Evolutionary conservation across 2,113 vertebrate species (phyloP).

Genomic region (Trochalopteron elliotii): DNA sequence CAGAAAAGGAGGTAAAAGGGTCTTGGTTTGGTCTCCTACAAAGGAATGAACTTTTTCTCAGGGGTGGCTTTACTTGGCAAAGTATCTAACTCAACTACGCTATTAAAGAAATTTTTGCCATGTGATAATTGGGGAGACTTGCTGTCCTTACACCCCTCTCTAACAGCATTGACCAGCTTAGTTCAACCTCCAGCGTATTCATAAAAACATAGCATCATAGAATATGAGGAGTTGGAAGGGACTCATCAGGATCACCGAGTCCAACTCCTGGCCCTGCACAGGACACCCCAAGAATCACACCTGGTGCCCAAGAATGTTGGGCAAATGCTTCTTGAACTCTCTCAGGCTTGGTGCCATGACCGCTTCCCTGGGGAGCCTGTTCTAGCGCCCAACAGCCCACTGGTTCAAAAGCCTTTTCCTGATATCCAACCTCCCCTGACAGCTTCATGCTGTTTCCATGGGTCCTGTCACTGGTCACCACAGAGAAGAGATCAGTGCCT

Average conservation of each 20-base stretch:
- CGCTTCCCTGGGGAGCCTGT: background rate
- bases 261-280: background rate
- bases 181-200: background rate
- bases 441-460: background rate
- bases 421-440: background rate
- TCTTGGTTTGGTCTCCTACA: background rate
- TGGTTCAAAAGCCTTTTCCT: background rate
- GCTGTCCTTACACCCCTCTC: fast-evolving
- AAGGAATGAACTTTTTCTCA: background rate
- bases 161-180: background rate
- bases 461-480: background rate
- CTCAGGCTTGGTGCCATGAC: background rate
- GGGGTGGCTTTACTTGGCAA: background rate
- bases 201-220: background rate
- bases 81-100: background rate
- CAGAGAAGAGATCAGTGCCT: background rate
- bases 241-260: fast-evolving
- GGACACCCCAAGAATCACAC: background rate
- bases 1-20: background rate
- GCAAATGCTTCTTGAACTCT: background rate
- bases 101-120: background rate
- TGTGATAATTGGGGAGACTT: background rate
- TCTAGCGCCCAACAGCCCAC: fast-evolving
- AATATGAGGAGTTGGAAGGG: background rate
- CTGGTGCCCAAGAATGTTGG: fast-evolving